A percentile compares a stretch with the other conserved stretches of the same genome.
phyloP scores from a whole-genome alignment of 2,888 invertebrate genomes.

The Drosophila heteroneura region DNA sequence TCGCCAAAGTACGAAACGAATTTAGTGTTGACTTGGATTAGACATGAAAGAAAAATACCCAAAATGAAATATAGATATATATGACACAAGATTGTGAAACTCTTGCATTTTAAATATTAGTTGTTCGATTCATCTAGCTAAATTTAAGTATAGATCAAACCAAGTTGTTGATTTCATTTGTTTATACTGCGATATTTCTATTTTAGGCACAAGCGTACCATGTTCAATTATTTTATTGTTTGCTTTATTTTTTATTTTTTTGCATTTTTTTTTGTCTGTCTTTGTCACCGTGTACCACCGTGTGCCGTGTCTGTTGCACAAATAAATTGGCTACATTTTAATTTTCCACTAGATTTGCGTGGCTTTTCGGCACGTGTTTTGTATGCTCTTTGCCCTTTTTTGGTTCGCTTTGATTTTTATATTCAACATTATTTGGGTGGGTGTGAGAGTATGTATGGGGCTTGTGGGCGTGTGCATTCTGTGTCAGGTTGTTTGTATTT shows the following conservation, averaged over 20 bases:
- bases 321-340: conserved; percentile 50
- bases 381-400: conserved; percentile 13
- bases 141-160: background rate
- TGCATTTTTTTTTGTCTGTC: background rate
- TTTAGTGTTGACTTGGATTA: background rate
- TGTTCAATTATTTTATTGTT: background rate
- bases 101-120: background rate
- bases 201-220: background rate
- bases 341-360: conserved; percentile 55
- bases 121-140: background rate
- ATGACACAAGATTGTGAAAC: background rate
- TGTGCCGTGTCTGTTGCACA: conserved; percentile 12
- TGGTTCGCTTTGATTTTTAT: conserved; percentile 22
- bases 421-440: background rate
- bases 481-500: background rate
- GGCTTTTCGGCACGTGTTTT: conserved; percentile 21
- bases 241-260: background rate
- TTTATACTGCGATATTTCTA: background rate
- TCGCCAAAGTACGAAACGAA: background rate
- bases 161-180: background rate
- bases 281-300: background rate
- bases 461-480: background rate
- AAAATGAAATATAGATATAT: background rate
- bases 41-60: background rate
- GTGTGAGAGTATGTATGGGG: background rate